Conservation (phyloP, 2,113 vertebrate genomes). For the Gallinago undulata region DNA sequence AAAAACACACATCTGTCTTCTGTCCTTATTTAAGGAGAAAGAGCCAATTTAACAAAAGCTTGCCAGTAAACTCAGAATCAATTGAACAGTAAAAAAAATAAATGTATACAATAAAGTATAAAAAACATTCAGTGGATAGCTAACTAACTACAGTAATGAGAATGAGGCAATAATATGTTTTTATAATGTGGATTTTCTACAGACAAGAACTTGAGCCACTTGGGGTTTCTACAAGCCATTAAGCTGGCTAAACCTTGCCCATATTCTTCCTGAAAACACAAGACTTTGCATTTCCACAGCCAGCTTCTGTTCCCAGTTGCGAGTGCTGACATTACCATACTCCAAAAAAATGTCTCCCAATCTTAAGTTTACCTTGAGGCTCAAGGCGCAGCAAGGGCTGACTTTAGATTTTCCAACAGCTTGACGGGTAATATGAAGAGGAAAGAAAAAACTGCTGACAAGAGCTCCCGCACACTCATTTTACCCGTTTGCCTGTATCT, state of each 20-base stretch:
- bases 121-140: background rate
- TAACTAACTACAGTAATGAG: background rate
- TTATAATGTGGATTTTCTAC: background rate
- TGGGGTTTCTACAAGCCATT: background rate
- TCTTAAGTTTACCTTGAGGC: background rate
- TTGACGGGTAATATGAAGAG: background rate
- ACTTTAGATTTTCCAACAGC: background rate
- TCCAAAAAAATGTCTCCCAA: background rate
- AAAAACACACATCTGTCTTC: background rate
- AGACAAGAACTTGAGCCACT: background rate
- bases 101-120: background rate
- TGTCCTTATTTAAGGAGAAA: background rate
- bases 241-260: background rate
- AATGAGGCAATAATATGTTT: rapidly evolving
- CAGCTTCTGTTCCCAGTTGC: background rate
- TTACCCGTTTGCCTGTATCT: background rate
- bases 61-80: background rate
- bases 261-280: background rate
- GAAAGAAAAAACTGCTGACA: background rate
- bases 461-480: background rate
- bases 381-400: background rate
- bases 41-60: background rate
- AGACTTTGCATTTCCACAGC: background rate
- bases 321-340: background rate
- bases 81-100: background rate